Evolutionary conservation across 2,888 invertebrate species (phyloP).

Genomic region (Tyria jacobaeae): DNA sequence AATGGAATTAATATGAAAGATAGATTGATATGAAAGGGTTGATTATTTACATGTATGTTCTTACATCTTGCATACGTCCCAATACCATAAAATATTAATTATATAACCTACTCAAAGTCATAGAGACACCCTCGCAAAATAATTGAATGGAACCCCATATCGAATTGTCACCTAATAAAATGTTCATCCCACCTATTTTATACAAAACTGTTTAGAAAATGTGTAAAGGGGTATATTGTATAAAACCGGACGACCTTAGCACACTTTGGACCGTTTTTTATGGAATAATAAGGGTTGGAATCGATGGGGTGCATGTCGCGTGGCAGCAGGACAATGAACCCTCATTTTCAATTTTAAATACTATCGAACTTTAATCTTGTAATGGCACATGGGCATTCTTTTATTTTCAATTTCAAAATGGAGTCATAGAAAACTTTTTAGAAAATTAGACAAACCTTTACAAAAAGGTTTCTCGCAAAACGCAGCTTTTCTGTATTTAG

Average conservation of each 20-base stretch:
- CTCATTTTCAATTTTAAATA: conserved; percentile 40
- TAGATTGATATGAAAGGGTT: too few species aligned
- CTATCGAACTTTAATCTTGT: conserved; percentile 39
- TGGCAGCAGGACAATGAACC: conserved; percentile 79
- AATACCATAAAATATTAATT: conserved; percentile 41
- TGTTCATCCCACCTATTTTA: conserved; percentile 38
- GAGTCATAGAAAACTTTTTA: not conserved
- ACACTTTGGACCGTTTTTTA: conserved; percentile 55
- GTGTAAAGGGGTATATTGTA: conserved; percentile 35
- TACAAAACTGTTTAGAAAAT: conserved; percentile 35
- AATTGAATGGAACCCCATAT: conserved; percentile 36
- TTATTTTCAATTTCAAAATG: not conserved
- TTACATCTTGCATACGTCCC: not conserved
- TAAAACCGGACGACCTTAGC: conserved; percentile 55
- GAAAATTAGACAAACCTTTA: too few species aligned
- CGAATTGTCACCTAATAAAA: conserved; percentile 53
- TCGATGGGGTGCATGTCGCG: conserved; percentile 68
- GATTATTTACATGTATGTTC: too few species aligned
- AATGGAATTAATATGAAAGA: too few species aligned
- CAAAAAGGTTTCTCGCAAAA: too few species aligned
- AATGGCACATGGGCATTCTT: conserved; percentile 13
- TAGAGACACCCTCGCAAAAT: conserved; percentile 29
- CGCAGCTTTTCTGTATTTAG: too few species aligned
- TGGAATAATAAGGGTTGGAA: conserved; percentile 67
- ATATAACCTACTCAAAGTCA: conserved; percentile 24